Evolutionary conservation across 1,140 invertebrate species (phyloP).

Genomic region (Aplysia californica): DNA sequence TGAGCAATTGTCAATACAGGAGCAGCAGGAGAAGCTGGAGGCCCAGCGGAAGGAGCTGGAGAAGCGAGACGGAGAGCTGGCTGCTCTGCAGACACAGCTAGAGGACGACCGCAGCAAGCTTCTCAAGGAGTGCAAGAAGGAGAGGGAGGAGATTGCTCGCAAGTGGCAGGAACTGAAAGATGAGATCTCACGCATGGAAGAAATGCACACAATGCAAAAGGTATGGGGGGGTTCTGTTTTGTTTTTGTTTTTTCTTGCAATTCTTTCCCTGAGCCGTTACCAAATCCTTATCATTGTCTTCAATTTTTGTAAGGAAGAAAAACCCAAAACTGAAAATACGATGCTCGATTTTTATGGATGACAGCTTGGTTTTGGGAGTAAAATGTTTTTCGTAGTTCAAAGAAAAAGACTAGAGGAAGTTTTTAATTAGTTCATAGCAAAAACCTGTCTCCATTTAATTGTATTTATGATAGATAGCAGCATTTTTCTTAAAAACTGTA

Average conservation of each 20-base stretch:
- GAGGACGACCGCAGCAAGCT: conserved; percentile 39
- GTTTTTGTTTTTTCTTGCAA: neutral
- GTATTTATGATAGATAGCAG: too few relatives aligned
- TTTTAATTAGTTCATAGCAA: too few relatives aligned
- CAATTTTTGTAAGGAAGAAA: too few relatives aligned
- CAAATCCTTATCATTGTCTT: too few relatives aligned
- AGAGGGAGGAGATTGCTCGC: conserved; percentile 46
- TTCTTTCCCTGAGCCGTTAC: too few relatives aligned
- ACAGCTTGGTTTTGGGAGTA: too few relatives aligned
- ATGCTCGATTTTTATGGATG: too few relatives aligned
- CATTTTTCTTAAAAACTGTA: too few relatives aligned
- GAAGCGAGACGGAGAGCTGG: conserved; percentile 36
- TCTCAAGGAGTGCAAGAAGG: conserved; percentile 41
- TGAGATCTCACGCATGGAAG: conserved; percentile 54
- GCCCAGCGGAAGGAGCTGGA: conserved; percentile 43
- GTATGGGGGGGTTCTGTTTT: conserved; percentile 22
- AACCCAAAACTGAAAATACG: too few relatives aligned
- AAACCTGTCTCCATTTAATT: too few relatives aligned
- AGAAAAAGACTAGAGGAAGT: too few relatives aligned
- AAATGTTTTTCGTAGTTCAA: too few relatives aligned
- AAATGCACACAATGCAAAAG: conserved; percentile 51
- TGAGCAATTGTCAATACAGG: conserved; percentile 32
- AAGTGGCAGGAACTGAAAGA: conserved; percentile 54
- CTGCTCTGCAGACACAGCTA: conserved; percentile 38
- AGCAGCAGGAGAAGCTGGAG: conserved; percentile 36